phyloP scores from a whole-genome alignment of 1,140 invertebrate genomes.

The Stratiolaelaps scimitus region DNA sequence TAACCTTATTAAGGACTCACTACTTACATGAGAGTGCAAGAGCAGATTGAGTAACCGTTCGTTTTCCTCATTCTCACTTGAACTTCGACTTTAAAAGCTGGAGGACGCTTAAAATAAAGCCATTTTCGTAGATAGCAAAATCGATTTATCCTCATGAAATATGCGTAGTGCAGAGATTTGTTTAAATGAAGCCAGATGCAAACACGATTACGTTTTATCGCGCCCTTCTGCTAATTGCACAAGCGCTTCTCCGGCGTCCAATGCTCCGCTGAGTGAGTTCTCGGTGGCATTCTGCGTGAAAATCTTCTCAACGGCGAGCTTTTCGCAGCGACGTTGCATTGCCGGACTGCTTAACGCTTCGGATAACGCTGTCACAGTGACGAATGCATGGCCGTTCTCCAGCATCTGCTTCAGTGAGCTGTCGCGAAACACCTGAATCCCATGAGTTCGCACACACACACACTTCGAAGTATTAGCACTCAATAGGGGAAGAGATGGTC shows the following conservation, averaged over 20 bases:
- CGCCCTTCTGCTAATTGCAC: constrained; percentile 3
- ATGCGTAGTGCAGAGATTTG: too few species aligned
- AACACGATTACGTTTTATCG: background rate
- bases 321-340: constrained; percentile 17
- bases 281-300: constrained; percentile 16
- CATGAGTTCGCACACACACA: too few species aligned
- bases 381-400: background rate
- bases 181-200: too few species aligned
- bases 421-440: constrained; percentile 1
- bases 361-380: background rate
- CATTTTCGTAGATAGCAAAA: too few species aligned
- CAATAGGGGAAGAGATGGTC: too few species aligned
- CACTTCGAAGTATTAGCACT: too few species aligned
- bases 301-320: constrained; percentile 9
- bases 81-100: background rate
- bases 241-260: constrained; percentile 17
- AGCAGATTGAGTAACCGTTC: background rate
- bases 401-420: background rate
- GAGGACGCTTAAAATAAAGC: too few species aligned
- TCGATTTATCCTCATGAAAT: too few species aligned
- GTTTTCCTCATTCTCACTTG: background rate
- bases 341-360: background rate
- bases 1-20: too few species aligned
- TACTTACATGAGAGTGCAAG: too few species aligned
- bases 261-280: background rate